Conservation (phyloP, 2,113 vertebrate species). For the Callipepla squamata region DNA sequence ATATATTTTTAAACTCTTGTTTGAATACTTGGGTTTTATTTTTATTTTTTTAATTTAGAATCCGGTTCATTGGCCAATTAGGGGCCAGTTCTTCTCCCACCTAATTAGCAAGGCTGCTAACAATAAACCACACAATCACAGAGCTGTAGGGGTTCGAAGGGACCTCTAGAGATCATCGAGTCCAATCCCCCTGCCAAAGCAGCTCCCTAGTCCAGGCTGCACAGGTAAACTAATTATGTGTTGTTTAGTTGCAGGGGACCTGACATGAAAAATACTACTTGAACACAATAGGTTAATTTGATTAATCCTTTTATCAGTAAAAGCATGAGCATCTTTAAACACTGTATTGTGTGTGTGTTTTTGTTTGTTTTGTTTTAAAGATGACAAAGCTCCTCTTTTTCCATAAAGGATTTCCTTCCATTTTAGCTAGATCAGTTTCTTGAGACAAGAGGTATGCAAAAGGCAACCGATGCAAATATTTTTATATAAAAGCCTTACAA, state of each 20-base stretch:
- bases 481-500: not conserved
- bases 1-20: not conserved
- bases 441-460: not conserved
- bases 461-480: not conserved
- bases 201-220: too few species aligned
- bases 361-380: not conserved
- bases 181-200: too few species aligned
- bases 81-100: not conserved
- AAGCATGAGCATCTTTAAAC: not conserved
- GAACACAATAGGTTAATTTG: not conserved
- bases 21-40: not conserved
- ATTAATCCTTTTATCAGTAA: not conserved
- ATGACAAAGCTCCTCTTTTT: not conserved
- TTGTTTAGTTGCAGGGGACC: not conserved
- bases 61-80: not conserved
- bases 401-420: not conserved
- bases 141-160: too few species aligned
- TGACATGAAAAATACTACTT: not conserved
- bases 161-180: too few species aligned
- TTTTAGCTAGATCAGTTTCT: not conserved
- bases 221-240: not conserved
- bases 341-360: not conserved
- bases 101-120: slow-evolving; percentile 1
- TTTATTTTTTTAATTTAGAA: not conserved
- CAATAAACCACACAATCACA: not conserved